A percentile compares a stretch with the other conserved stretches of the same genome.
Conservation (phyloP, 2,113 vertebrate genomes). For the Accipiter virgatus region DNA sequence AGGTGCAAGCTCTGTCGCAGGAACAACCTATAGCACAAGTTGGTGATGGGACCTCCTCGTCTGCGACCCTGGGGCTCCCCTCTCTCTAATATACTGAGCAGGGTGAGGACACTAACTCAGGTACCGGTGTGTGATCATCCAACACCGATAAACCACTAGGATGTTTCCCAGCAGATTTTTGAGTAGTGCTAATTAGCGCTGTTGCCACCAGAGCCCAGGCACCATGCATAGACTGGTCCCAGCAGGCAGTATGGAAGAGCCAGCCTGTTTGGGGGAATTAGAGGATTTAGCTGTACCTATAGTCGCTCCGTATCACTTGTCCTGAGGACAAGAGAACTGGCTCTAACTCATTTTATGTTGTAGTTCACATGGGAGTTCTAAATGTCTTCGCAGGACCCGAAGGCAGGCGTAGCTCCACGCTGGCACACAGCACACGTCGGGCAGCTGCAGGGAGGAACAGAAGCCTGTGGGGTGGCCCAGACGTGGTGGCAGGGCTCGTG, state of each 20-base stretch:
- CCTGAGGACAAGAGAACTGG: background rate
- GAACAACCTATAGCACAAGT: background rate
- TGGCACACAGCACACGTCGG: background rate
- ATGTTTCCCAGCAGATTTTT: background rate
- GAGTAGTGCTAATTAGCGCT: background rate
- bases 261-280: background rate
- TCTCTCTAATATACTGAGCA: background rate
- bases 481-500: accelerated
- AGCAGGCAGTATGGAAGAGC: background rate
- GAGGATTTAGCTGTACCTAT: background rate
- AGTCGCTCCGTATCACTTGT: background rate
- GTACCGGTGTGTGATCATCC: background rate
- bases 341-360: background rate
- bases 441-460: background rate
- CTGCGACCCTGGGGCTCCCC: background rate
- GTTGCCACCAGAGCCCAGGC: background rate
- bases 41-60: background rate
- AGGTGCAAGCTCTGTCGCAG: background rate
- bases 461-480: background rate
- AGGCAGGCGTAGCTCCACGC: background rate
- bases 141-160: background rate
- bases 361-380: background rate
- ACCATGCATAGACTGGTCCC: background rate
- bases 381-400: background rate
- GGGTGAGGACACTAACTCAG: background rate